Base-by-base conservation (phyloP, 2,888 invertebrate genomes). In the Xestia rhomboidea region DNA sequence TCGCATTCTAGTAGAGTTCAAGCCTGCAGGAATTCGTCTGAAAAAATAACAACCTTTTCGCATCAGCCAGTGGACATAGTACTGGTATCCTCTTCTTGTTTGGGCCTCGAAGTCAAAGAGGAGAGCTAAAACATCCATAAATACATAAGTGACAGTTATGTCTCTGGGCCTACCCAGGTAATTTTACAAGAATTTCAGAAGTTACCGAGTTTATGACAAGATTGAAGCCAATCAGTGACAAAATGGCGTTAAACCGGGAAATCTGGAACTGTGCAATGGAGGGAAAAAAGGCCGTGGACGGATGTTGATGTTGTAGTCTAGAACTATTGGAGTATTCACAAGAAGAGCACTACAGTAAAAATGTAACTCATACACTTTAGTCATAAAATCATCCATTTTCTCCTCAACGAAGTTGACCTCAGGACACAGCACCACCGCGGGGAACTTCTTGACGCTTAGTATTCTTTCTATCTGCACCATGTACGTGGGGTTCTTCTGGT, bases 401-500 rank as follows among this genome's bases (percentile, higher is more conserved):
- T 91, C 69, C 0, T 88, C 79, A 0, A 89, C 89, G 63, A 88
- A 95, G 1, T 83, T 63, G 1, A 95, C 51, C 68, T 94, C 94
- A 0, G 95, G 95, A 67, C 93, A 95, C 15, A 95, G 69, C 0
- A 91, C 51, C 0, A 95, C 93, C 0, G 93, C 83, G 0, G 95
- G 95, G 77, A 95, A 95, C 3, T 69, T 69, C 54, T 83, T 86
- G 4, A 21, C 5, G 0, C 3, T 24, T 1, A 84, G 72, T 11
- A 76, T 18, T 0, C 78, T 68, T 3, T 93, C 91, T 7, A 82
- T 46, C 24, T 89, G 85, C 4, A 87, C 87, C n/a, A 94, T 86
- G 76, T 81, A 93, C 0, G 95, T 95, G 0, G 95, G 95, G 41
- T 90, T 90, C 0, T 90, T 84, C 18, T 90, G 74, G 82, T 89